Evolutionary conservation across 2,797 vertebrate species (phyloP).

Genomic region (Myioborus melanocephalus): DNA sequence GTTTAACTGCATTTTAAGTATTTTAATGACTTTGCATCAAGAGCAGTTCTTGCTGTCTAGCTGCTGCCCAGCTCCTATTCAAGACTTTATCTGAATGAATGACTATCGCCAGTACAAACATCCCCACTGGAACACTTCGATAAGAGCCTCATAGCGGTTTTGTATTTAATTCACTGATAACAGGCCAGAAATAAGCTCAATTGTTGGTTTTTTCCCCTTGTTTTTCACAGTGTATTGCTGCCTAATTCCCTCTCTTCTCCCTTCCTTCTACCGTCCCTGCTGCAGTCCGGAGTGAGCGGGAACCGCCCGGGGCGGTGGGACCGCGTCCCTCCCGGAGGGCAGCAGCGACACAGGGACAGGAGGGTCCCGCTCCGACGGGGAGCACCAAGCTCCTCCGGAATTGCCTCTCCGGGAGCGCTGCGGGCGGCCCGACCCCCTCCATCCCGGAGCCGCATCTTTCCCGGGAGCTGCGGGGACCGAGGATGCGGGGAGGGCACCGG

Average conservation of each 20-base stretch:
- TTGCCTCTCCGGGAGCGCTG: background rate
- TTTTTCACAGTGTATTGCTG: background rate
- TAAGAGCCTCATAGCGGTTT: background rate
- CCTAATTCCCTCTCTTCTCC: background rate
- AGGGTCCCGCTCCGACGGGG: background rate
- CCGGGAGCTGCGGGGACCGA: background rate
- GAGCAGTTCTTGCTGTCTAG: background rate
- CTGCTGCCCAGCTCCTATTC: background rate
- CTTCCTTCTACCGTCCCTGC: background rate
- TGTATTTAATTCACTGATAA: background rate
- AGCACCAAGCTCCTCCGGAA: background rate
- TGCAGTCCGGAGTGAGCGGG: background rate
- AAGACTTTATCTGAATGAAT: background rate
- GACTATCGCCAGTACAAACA: background rate
- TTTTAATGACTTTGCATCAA: background rate
- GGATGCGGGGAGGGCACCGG: background rate
- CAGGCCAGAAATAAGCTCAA: background rate
- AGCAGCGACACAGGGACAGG: background rate
- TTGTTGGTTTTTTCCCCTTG: fast-evolving
- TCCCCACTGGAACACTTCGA: background rate
- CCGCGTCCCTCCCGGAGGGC: background rate
- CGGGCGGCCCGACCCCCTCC: background rate
- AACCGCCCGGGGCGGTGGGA: background rate
- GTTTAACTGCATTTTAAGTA: background rate
- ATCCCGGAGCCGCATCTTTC: background rate